These are phyloP conservation scores for Ceraclea dissimilis DNA, from an alignment of 2,888 invertebrate species.

Conservation along the genomic window DNA sequence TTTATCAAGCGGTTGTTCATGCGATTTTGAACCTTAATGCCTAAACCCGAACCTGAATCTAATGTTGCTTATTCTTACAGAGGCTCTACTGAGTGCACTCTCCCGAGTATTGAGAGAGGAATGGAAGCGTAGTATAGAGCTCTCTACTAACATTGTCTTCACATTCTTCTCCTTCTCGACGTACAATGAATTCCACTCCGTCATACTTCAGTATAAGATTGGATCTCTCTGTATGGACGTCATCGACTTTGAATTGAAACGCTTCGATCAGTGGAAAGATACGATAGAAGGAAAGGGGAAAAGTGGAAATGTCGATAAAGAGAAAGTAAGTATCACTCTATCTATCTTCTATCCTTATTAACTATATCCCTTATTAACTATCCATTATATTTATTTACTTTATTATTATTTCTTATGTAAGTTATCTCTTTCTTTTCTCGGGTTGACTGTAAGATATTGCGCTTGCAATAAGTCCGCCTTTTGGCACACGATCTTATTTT, in stretches of 20 bases:
- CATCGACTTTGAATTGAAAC: slow-evolving; percentile 86
- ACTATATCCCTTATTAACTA: too few relatives aligned
- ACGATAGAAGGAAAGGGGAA: slow-evolving; percentile 47
- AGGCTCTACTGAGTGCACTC: slow-evolving; percentile 90
- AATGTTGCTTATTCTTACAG: slow-evolving; percentile 41
- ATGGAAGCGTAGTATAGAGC: slow-evolving; percentile 92
- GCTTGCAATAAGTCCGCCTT: too few relatives aligned
- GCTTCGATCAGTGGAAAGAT: slow-evolving; percentile 89
- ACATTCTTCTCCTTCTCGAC: slow-evolving; percentile 97
- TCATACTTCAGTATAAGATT: slow-evolving; percentile 93
- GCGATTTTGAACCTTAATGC: too few relatives aligned
- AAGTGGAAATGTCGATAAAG: slow-evolving; percentile 37
- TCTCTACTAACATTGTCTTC: slow-evolving; percentile 93
- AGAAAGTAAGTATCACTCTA: slow-evolving; percentile 37
- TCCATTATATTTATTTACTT: too few relatives aligned
- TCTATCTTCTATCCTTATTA: too few relatives aligned
- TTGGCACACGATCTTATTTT: not conserved
- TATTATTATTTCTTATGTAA: too few relatives aligned
- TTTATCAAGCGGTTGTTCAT: too few relatives aligned
- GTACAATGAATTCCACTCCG: slow-evolving; percentile 89
- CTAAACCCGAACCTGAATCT: too few relatives aligned
- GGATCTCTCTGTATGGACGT: slow-evolving; percentile 96
- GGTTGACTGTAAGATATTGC: too few relatives aligned
- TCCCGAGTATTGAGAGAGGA: slow-evolving; percentile 94
- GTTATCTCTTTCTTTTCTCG: slow-evolving; percentile 1